A percentile compares a stretch with the other conserved stretches of the same genome.
Evolutionary conservation across 2,113 vertebrate genomes (phyloP).

Genomic region (Pachyramphus minor): DNA sequence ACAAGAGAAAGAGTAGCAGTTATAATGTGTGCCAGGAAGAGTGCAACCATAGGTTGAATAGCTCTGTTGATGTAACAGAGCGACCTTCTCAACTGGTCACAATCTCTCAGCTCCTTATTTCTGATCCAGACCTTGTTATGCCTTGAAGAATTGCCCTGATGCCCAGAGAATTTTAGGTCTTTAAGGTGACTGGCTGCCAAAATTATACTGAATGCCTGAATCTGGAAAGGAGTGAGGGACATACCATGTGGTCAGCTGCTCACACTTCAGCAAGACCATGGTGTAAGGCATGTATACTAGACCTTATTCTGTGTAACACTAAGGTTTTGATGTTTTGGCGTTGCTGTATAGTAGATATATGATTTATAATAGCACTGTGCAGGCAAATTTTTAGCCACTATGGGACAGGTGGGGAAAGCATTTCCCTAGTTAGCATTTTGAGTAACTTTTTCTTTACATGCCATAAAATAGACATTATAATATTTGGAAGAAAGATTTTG

Average conservation of each 20-base stretch:
- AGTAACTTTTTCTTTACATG: neutral
- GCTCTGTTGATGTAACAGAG: neutral
- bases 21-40: neutral
- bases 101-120: neutral
- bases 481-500: neutral
- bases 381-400: neutral
- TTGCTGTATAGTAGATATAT: neutral
- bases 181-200: neutral
- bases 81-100: neutral
- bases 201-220: neutral
- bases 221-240: neutral
- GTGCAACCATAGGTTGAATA: neutral
- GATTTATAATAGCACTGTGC: neutral
- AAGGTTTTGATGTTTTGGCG: neutral
- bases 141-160: neutral
- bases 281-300: neutral
- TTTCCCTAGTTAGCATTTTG: neutral
- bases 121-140: neutral
- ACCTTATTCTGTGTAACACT: neutral
- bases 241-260: neutral
- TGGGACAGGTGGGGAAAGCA: neutral
- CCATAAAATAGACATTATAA: neutral
- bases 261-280: neutral
- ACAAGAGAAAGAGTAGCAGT: neutral
- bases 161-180: neutral